Conservation (phyloP, 1,140 invertebrate genomes). For the Batillaria attramentaria region DNA sequence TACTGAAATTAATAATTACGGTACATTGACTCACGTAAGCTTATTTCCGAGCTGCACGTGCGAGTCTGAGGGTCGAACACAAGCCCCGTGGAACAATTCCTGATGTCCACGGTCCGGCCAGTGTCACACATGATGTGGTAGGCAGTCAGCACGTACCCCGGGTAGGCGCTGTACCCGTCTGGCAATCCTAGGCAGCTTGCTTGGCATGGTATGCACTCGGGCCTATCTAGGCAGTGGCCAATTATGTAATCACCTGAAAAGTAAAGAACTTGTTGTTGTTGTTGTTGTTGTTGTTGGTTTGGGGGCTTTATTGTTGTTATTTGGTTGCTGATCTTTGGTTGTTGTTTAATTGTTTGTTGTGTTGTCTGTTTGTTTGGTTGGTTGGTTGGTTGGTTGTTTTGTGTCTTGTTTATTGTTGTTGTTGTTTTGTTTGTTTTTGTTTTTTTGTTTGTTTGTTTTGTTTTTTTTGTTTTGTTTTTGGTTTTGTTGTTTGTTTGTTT, state of each 20-base stretch:
- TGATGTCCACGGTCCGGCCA: constrained; percentile 49
- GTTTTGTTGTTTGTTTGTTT: too few relatives aligned
- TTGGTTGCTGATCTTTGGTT: not conserved
- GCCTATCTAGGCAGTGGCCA: constrained; percentile 50
- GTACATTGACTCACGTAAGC: constrained; percentile 46
- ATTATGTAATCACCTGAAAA: constrained; percentile 58
- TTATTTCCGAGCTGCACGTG: constrained; percentile 50
- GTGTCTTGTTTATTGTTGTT: not conserved
- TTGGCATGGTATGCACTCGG: constrained; percentile 50
- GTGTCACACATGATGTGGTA: constrained; percentile 53
- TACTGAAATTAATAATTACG: too few relatives aligned
- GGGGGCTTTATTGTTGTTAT: not conserved
- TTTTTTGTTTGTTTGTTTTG: not conserved
- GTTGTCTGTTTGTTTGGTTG: too few relatives aligned
- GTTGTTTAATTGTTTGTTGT: not conserved
- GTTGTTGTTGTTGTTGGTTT: not conserved
- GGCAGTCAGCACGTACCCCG: constrained; percentile 43
- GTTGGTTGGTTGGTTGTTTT: too few relatives aligned
- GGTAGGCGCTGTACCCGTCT: constrained; percentile 57
- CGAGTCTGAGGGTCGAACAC: constrained; percentile 57
- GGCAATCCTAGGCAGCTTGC: constrained; percentile 54
- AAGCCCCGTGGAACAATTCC: constrained; percentile 44
- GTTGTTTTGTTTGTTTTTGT: not conserved
- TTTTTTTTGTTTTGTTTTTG: not conserved
- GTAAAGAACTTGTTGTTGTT: not conserved